A percentile compares a stretch with the other conserved stretches of the same genome.
Evolutionary conservation across 2,888 invertebrate genomes (phyloP).

Genomic region (Erebia epiphron): DNA sequence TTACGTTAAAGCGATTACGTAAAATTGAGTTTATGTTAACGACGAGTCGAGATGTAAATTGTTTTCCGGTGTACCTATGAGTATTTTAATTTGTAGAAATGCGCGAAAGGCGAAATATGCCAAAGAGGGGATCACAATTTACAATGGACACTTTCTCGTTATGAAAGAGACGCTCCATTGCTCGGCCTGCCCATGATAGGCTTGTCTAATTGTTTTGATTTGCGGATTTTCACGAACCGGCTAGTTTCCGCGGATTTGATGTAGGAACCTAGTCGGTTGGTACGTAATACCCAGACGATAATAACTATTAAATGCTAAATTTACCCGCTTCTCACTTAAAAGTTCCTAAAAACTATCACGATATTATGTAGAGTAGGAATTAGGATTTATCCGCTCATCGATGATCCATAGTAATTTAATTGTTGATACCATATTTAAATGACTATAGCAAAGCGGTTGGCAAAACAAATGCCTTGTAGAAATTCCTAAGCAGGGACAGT

Average conservation of each 20-base stretch:
- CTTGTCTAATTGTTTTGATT: conserved; percentile 47
- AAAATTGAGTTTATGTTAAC: conserved; percentile 31
- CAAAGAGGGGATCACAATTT: conserved; percentile 44
- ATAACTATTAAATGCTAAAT: too few relatives aligned
- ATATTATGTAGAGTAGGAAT: too few relatives aligned
- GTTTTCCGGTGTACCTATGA: conserved; percentile 37
- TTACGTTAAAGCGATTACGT: conserved; percentile 19
- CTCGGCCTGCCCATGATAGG: conserved; percentile 53
- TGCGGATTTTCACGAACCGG: conserved; percentile 23
- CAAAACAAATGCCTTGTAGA: too few relatives aligned
- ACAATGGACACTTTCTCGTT: conserved; percentile 70
- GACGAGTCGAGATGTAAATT: conserved; percentile 16
- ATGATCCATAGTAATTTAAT: too few relatives aligned
- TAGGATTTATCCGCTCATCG: too few relatives aligned
- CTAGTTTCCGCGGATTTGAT: conserved; percentile 1
- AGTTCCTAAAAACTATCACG: too few relatives aligned
- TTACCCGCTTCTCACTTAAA: too few relatives aligned
- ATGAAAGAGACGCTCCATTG: conserved; percentile 54
- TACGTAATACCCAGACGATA: not conserved
- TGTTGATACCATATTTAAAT: too few relatives aligned
- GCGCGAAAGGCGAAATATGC: conserved; percentile 42
- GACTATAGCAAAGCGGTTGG: too few relatives aligned
- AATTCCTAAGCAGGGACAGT: too few relatives aligned
- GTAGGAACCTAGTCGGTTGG: not conserved
- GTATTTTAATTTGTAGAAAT: conserved; percentile 36